A percentile compares a stretch with the other conserved stretches of the same genome.
Conservation (phyloP, 1,140 invertebrate species). For the Littorina saxatilis region DNA sequence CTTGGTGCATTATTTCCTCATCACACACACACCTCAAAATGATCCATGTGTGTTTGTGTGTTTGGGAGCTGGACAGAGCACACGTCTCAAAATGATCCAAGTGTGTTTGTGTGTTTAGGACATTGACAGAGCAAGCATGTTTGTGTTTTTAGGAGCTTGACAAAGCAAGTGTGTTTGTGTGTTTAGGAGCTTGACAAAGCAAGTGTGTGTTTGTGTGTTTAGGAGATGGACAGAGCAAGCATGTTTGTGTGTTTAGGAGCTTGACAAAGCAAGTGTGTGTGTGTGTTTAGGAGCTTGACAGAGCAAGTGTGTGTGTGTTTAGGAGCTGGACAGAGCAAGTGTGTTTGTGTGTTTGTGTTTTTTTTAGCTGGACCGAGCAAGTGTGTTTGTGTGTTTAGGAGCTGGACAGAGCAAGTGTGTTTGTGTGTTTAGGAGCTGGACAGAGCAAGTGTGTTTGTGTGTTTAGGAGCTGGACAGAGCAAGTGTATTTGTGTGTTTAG, state of each 20-base stretch:
- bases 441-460: not conserved
- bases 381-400: not conserved
- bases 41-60: not conserved
- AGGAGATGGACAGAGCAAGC: not conserved
- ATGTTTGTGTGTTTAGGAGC: constrained; percentile 73
- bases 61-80: not conserved
- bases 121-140: too few species aligned
- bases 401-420: too few species aligned
- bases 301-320: not conserved
- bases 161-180: not conserved
- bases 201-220: not conserved
- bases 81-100: not conserved
- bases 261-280: constrained; percentile 80
- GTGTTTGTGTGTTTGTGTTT: not conserved
- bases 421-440: not conserved
- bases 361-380: not conserved
- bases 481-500: not conserved
- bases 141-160: not conserved
- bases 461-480: not conserved
- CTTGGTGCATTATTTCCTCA: too few species aligned
- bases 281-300: too few species aligned
- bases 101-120: not conserved
- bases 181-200: not conserved
- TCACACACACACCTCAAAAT: not conserved
- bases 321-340: not conserved